Percentiles rank a stretch among this genome's conserved stretches.
Evolutionary conservation across 2,113 vertebrate genomes (phyloP).

Genomic region (Pelvicachromis taeniatus): DNA sequence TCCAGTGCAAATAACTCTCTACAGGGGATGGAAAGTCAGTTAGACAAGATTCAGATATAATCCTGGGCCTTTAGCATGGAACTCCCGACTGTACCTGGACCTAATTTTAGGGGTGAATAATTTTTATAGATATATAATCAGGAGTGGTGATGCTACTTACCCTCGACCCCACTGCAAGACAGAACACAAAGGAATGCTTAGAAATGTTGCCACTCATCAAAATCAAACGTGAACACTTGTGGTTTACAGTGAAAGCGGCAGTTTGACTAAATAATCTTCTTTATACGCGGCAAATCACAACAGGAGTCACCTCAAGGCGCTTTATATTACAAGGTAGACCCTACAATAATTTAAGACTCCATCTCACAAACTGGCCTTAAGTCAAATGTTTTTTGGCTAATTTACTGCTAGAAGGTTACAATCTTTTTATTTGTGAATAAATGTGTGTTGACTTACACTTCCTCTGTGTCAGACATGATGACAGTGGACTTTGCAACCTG

Average conservation of each 20-base stretch:
- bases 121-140: background rate
- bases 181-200: conserved; percentile 26
- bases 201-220: rapidly evolving
- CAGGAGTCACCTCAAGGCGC: too few relatives aligned
- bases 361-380: rapidly evolving
- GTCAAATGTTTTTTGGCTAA: background rate
- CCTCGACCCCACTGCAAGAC: conserved; percentile 82
- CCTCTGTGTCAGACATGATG: conserved; percentile 93
- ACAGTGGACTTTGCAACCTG: conserved; percentile 75
- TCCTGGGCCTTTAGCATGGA: conserved; percentile 34
- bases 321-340: too few relatives aligned
- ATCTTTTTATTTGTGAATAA: background rate
- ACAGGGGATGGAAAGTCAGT: conserved; percentile 20
- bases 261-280: background rate
- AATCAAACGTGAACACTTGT: background rate
- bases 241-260: background rate
- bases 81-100: conserved; percentile 12
- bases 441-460: conserved; percentile 82
- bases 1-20: conserved; percentile 24
- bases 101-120: background rate
- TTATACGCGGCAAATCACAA: too few relatives aligned
- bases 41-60: conserved; percentile 11
- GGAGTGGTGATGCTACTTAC: conserved; percentile 73
- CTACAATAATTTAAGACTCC: background rate
- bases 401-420: background rate